Percentiles rank a stretch among this genome's conserved stretches.
Conservation (phyloP, 2,113 vertebrate genomes). For the Machaerirhynchus nigripectus region DNA sequence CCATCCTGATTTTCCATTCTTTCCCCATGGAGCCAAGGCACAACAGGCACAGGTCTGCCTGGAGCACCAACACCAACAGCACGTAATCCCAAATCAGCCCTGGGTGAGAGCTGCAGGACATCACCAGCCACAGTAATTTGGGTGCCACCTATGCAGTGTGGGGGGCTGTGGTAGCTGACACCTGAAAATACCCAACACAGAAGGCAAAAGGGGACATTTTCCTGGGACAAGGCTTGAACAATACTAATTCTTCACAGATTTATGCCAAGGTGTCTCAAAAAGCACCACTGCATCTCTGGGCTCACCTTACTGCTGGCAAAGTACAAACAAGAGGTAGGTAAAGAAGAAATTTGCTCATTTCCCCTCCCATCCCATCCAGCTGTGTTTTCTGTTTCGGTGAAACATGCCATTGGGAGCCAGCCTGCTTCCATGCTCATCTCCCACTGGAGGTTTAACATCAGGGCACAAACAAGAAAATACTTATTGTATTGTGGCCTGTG, state of each 20-base stretch:
- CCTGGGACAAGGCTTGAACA: background rate
- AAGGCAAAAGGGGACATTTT: background rate
- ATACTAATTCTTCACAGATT: background rate
- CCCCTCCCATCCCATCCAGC: background rate
- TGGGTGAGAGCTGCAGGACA: background rate
- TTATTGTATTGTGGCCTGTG: no score
- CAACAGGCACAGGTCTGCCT: no score
- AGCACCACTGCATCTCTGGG: background rate
- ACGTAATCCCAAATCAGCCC: accelerated
- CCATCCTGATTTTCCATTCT: background rate
- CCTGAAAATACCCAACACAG: background rate
- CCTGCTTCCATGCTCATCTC: background rate
- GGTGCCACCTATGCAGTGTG: background rate
- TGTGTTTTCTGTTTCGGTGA: background rate
- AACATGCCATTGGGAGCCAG: accelerated
- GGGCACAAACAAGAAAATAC: background rate
- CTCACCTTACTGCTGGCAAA: background rate
- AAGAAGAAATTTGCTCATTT: background rate
- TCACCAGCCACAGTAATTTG: accelerated
- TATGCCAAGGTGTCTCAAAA: background rate
- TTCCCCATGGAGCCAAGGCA: accelerated
- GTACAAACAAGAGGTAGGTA: background rate
- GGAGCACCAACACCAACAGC: background rate
- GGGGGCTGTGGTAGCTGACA: background rate
- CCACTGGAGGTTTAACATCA: background rate